phyloP scores from a whole-genome alignment of 1,140 invertebrate genomes.

The Eufriesea mexicana region DNA sequence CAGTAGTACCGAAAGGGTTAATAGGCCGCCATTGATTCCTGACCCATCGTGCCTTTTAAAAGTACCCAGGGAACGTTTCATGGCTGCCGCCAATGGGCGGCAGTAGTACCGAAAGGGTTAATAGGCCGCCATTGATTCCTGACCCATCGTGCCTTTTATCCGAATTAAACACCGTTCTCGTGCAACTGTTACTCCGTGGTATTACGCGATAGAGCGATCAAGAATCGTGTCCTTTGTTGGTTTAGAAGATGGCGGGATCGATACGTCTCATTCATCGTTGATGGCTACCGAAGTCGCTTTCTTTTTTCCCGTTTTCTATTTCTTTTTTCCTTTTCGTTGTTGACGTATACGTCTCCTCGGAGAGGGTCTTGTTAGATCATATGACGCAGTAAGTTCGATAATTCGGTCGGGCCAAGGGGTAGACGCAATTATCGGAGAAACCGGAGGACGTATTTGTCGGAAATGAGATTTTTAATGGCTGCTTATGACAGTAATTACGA shows the following conservation, averaged over 20 bases:
- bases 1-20: no score
- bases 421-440: not conserved
- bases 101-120: no score
- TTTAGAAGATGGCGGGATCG: not conserved
- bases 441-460: no score
- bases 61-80: no score
- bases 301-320: not conserved
- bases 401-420: not conserved
- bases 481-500: not conserved
- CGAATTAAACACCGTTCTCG: slow-evolving; percentile 16
- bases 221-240: not conserved
- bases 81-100: no score
- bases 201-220: not conserved
- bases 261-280: not conserved
- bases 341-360: not conserved
- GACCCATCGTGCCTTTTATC: slow-evolving; percentile 12
- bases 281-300: not conserved
- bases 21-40: not conserved
- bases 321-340: no score
- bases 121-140: not conserved
- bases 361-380: not conserved
- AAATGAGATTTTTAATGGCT: not conserved
- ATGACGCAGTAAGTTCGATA: not conserved
- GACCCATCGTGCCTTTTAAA: slow-evolving; percentile 8
- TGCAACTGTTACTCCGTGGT: not conserved